Conservation (phyloP, 2,888 invertebrate species). For the Machimus rusticus region DNA sequence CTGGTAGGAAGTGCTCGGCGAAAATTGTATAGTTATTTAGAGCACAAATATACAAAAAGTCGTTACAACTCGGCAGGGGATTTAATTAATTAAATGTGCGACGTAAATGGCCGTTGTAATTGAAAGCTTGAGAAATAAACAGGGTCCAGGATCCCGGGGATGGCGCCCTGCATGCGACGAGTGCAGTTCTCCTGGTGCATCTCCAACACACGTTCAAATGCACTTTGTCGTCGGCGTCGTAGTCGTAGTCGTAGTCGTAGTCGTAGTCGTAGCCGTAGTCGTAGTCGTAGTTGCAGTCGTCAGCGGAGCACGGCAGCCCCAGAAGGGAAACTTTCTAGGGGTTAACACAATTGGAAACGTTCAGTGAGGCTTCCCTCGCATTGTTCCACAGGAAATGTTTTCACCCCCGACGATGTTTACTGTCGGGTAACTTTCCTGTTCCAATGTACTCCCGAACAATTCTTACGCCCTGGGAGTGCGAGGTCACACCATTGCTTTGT, state of each 20-base stretch:
- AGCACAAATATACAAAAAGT: conserved; percentile 27
- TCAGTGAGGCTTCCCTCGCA: background rate
- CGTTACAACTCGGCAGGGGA: conserved; percentile 30
- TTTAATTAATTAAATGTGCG: conserved; percentile 33
- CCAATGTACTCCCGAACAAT: background rate
- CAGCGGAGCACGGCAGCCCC: background rate
- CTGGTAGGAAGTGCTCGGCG: background rate
- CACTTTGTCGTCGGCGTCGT: background rate
- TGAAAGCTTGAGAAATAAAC: background rate
- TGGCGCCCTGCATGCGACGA: background rate
- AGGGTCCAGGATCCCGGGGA: background rate
- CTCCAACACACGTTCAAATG: background rate
- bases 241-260: background rate
- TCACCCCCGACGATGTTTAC: background rate
- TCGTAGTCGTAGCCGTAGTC: background rate
- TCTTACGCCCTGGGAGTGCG: background rate
- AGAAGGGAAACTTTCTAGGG: background rate
- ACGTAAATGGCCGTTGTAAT: conserved; percentile 21
- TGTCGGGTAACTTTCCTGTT: background rate
- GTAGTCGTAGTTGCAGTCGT: background rate
- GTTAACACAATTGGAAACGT: background rate
- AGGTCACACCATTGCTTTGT: background rate
- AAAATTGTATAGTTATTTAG: conserved; percentile 19
- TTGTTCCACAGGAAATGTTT: background rate
- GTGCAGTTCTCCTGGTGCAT: background rate